Base-by-base conservation (phyloP, 2,113 vertebrate species). In the Oplegnathus fasciatus region DNA sequence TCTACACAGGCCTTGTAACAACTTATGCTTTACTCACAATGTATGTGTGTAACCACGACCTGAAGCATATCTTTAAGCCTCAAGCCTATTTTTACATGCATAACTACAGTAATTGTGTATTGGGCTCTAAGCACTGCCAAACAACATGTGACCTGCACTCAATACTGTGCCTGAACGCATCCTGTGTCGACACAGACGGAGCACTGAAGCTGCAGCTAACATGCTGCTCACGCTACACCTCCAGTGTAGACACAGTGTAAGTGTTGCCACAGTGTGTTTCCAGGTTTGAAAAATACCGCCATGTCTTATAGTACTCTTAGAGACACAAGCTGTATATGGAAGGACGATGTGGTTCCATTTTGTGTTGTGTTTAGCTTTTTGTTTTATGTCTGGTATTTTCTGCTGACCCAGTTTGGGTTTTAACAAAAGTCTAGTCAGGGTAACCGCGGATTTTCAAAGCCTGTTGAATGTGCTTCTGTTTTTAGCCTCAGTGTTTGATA, bases 401-500 rank as follows among this genome's bases (percentile, higher is more conserved):
- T 64, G n/a, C 66, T 57, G n/a, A 57, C 73, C 65, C 55, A 55
- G n/a, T 71, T 64, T 55, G 66, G 58, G 46, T 55, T 83, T 62
- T 40, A 62, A 61, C 44, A 75, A 42, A 69, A 7, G 73, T 62
- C 65, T 55, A 48, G 42, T 60, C 71, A 34, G 55, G 28, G 55
- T 69, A n/a, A 34, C 18, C 14, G 3, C 55, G 54, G 32, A 13
- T 70, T 62, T 76, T 70, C 46, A 69, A 14, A 34, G 34, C 5
- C 20, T 42, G 54, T 8, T 82, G 61, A 14, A 11, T 28, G n/a
- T 66, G 28, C 28, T 58, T 57, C 34, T 72, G 34, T 67, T 75
- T 82, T 46, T 26, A 82, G 71, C 71, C 24, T 69, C 42, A 61
- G 2, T 61, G 64, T 69, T 69, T 82, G 64, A 61, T 61, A 61